Evolutionary conservation across 2,113 vertebrate genomes (phyloP), one percentile per base, ranked within the genome.

Genomic region (Hyperoodon ampullatus): DNA sequence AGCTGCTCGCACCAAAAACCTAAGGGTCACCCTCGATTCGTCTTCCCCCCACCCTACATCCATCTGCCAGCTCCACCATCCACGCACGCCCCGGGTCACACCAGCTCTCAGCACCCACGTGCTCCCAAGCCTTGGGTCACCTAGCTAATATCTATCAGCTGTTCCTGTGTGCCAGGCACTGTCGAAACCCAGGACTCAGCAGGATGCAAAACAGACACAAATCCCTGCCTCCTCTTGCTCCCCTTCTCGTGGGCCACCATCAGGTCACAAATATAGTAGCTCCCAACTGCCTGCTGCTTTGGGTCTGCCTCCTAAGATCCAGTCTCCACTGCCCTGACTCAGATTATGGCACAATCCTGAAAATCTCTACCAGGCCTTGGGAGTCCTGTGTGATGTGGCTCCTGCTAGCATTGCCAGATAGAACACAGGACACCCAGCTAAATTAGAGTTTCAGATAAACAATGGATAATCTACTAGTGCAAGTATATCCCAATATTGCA

Each of bases 321-420:
- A 30, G 15, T n/a, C 6, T 28, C 66, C 18, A 18, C 23, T 3
- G 55, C 15, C 28, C 23, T 3, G 11, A 30, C 50, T 61, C 35
- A 18, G 30, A 26, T 24, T 39, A 4, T 6, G 18, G 3, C 2
- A 2, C 4, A 3, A 12, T 21, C 58, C 75, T 8, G 14, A 18
- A 21, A 28, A 39, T 5, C 35, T 44, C 30, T 8, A 9, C 16
- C 24, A 77, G 39, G 75, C 14, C 65, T 44, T 1, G 10, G 10
- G 53, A 78, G 26, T 42, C 28, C 11, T 26, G 33, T 0, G 0
- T 1, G 21, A 21, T 0, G 12, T 35, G 81, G 65, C 6, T 74
- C 68, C 30, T 21, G 83, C 28, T 16, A 30, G 3, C 0, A 6
- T 9, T 23, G 47, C 44, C 75, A 21, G 21, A 21, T 11, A 58